Base-by-base conservation (phyloP, 2,113 vertebrate species). In the Toxotes chatareus region DNA sequence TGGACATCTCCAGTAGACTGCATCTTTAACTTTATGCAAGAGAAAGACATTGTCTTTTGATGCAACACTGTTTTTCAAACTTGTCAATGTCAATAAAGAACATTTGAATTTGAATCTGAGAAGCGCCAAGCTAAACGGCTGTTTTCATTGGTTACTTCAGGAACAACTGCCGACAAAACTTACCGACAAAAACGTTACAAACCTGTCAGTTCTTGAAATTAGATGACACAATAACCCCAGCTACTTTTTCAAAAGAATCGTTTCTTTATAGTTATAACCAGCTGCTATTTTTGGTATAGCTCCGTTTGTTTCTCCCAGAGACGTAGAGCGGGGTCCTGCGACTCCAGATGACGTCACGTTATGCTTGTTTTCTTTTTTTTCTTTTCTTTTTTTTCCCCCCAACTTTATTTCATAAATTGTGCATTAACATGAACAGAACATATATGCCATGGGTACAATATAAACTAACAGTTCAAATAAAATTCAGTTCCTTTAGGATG, bases 1-100 rank as follows among this genome's bases (percentile, higher is more conserved):
- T 96, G 96, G 65, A 99, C 81, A 84, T 99, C 97, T 81, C 98
- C 98, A 31, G 97, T 96, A 60, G 96, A 93, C 96, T 98, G 14
- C 91, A 92, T 93, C 13, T 79, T 80, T 4, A 36, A 1, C 72
- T 78, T 0, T 3, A 14, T 23, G 2, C 23, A 13, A 63, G 12
- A 55, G 6, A 23, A 1, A 78, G 1, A 27, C 27, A 27, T 27
- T 27, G 27, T 1, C 27, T 27, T 27, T 27, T 27, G 27, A 27
- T 27, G 27, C 27, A 27, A 27, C 27, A 27, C 27, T 27, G 27
- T 27, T 27, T 27, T 27, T 27, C 27, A 27, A 27, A 27, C 27
- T 27, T 27, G 27, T 27, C 27, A 27, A 27, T 27, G 27, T 27
- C 27, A 27, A 27, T 27, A 27, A 27, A 27, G 27, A 27, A 27